Conservation (phyloP, 2,797 vertebrate genomes). For the Tympanoctomys barrerae region DNA sequence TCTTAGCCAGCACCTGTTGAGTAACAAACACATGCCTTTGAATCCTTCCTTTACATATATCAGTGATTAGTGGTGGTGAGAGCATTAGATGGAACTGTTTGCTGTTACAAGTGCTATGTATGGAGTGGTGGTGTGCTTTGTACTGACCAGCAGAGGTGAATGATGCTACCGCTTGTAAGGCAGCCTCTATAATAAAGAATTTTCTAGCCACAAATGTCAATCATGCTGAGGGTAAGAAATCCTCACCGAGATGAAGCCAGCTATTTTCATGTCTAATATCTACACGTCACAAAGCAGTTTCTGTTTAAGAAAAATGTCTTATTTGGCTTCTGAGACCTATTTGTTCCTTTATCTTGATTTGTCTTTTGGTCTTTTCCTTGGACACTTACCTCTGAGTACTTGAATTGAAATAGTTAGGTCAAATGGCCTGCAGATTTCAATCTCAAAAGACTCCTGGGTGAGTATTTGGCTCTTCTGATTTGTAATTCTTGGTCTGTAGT, state of each 20-base stretch:
- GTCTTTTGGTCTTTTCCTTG: background rate
- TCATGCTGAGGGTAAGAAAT: background rate
- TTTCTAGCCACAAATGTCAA: background rate
- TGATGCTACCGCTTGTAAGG: background rate
- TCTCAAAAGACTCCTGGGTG: background rate
- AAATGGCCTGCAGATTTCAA: background rate
- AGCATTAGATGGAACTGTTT: background rate
- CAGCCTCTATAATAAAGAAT: background rate
- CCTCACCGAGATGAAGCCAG: background rate
- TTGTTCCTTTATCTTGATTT: background rate
- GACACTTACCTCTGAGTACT: background rate
- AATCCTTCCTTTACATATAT: background rate
- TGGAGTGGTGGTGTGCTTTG: accelerated
- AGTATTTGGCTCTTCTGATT: background rate
- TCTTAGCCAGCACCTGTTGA: background rate
- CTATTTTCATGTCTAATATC: background rate
- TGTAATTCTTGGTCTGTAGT: background rate
- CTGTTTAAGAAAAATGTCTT: background rate
- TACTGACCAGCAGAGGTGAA: background rate
- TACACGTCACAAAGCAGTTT: background rate
- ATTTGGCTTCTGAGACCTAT: background rate
- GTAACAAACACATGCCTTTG: background rate
- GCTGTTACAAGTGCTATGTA: background rate
- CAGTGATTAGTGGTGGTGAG: too few relatives aligned
- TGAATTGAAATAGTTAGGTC: background rate